phyloP scores from a whole-genome alignment of 2,113 vertebrate genomes.

The Silurus asotus region DNA sequence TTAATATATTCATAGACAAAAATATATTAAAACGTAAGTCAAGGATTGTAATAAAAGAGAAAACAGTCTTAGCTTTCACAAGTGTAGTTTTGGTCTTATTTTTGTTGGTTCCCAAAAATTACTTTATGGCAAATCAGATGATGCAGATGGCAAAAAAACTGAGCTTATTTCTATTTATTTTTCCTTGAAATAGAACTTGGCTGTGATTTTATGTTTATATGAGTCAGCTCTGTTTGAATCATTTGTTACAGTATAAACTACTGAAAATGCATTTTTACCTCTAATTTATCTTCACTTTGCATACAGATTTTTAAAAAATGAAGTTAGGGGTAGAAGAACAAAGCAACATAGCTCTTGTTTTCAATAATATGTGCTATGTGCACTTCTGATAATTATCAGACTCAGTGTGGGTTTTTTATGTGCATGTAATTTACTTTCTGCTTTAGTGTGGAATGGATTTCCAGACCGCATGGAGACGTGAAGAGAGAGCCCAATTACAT shows the following conservation, averaged over 20 bases:
- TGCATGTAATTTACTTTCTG: constrained; percentile 8
- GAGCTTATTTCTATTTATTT: neutral
- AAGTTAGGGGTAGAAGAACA: neutral
- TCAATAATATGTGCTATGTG: neutral
- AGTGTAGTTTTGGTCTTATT: neutral
- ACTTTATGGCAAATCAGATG: neutral
- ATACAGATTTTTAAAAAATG: neutral
- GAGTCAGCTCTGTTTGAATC: neutral
- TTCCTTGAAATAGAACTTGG: neutral
- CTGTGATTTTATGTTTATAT: neutral
- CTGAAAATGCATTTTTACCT: constrained; percentile 14
- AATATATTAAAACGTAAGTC: no score
- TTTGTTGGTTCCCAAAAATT: neutral
- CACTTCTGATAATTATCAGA: constrained; percentile 9
- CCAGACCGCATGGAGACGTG: neutral
- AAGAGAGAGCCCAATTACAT: neutral
- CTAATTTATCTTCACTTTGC: neutral
- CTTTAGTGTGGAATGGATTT: neutral
- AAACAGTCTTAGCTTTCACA: neutral
- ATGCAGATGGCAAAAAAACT: neutral
- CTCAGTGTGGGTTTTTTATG: neutral
- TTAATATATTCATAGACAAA: no score
- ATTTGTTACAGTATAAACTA: neutral
- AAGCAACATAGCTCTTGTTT: neutral
- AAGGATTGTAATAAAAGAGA: neutral